Conservation (phyloP, 2,113 vertebrate species). For the Phrynosoma platyrhinos region DNA sequence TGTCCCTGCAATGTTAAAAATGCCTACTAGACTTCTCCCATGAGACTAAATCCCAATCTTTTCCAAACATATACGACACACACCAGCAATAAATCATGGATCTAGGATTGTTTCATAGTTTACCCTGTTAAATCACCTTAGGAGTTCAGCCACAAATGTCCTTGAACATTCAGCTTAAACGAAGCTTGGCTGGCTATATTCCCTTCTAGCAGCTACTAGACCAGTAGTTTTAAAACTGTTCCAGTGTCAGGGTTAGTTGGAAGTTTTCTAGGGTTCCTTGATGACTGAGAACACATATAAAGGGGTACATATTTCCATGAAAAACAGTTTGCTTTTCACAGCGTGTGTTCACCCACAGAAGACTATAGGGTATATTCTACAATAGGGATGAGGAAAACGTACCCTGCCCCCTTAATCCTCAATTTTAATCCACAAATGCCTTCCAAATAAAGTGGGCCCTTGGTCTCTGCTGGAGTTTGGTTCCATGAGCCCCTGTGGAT, state of each 20-base stretch:
- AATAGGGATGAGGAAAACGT: no score
- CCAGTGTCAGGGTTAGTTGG: neutral
- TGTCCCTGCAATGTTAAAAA: constrained; percentile 3
- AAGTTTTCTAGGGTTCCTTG: neutral
- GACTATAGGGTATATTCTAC: neutral
- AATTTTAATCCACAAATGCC: no score
- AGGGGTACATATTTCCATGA: neutral
- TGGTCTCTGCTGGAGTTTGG: no score
- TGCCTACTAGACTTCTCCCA: constrained; percentile 6
- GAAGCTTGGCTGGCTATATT: neutral
- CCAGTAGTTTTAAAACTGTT: neutral
- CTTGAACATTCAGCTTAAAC: constrained; percentile 12
- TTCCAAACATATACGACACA: constrained; percentile 10
- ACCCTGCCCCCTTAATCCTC: no score
- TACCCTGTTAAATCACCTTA: constrained; percentile 35
- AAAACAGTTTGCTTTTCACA: neutral
- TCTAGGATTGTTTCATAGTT: constrained; percentile 24
- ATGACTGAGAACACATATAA: neutral
- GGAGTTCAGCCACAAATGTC: constrained; percentile 10
- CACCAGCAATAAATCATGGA: constrained; percentile 22
- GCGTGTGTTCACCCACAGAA: neutral
- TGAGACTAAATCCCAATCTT: constrained; percentile 3
- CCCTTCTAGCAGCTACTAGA: neutral
- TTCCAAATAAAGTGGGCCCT: no score
- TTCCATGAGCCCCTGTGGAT: no score